Evolutionary conservation across 2,888 invertebrate species (phyloP).

Genomic region (Drosophila borborema): DNA sequence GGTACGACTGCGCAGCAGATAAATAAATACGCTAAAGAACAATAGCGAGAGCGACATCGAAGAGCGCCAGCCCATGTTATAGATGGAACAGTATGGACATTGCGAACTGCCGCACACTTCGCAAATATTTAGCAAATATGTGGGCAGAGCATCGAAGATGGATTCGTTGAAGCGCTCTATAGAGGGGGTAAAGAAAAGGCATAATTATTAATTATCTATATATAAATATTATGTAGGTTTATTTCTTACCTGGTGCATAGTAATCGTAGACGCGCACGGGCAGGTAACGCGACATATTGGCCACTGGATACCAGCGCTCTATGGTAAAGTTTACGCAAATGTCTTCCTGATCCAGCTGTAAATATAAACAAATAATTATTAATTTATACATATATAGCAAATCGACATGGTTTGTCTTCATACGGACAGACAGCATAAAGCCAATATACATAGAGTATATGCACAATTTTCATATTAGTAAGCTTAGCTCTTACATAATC

Average conservation of each 20-base stretch:
- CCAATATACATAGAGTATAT: no score
- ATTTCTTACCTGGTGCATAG: slow-evolving; percentile 93
- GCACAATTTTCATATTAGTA: no score
- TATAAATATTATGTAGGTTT: slow-evolving; percentile 19
- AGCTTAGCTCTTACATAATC: slow-evolving; percentile 90
- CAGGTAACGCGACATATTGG: slow-evolving; percentile 97
- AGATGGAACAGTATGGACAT: slow-evolving; percentile 96
- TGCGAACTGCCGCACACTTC: slow-evolving; percentile 97
- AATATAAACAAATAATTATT: no score
- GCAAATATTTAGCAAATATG: slow-evolving; percentile 95
- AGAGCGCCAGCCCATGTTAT: slow-evolving; percentile 87
- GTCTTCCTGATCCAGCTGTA: slow-evolving; percentile 91
- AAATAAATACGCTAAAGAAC: slow-evolving; percentile 81
- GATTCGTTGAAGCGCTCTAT: slow-evolving; percentile 96
- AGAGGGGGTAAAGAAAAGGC: neutral
- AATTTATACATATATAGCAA: neutral
- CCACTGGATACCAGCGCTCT: slow-evolving; percentile 97
- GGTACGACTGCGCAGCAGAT: slow-evolving; percentile 81
- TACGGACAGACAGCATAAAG: no score
- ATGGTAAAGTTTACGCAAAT: slow-evolving; percentile 97
- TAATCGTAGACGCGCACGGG: slow-evolving; percentile 97
- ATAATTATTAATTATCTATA: neutral
- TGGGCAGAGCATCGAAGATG: slow-evolving; percentile 94
- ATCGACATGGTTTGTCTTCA: no score
- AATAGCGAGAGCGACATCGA: slow-evolving; percentile 81